phyloP scores from a whole-genome alignment of 2,888 invertebrate genomes.

The Anarsia innoxiella region DNA sequence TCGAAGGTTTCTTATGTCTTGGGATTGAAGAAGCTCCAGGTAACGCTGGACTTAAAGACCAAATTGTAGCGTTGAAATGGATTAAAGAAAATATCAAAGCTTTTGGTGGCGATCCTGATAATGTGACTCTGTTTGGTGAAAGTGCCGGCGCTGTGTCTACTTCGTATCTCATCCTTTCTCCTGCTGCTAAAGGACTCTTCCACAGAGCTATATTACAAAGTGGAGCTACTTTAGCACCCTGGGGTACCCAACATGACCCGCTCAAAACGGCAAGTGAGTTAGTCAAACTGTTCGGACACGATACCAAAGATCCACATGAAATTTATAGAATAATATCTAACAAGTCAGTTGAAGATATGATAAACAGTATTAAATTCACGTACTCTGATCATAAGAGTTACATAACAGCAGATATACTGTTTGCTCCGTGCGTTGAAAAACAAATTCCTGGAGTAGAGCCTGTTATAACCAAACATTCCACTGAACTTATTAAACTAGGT shows the following conservation, averaged over 20 bases:
- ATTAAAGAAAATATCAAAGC: conserved; percentile 50
- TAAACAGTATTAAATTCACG: conserved; percentile 42
- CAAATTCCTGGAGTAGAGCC: conserved; percentile 49
- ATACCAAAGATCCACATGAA: conserved; percentile 48
- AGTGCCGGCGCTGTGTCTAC: conserved; percentile 64
- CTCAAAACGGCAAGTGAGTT: conserved; percentile 45
- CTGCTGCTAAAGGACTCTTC: conserved; percentile 52
- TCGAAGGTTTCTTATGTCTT: conserved; percentile 78
- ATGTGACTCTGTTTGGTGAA: conserved; percentile 61
- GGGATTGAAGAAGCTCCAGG: conserved; percentile 78
- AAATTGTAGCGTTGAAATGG: conserved; percentile 60
- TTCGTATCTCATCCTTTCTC: conserved; percentile 50
- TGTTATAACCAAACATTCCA: conserved; percentile 46
- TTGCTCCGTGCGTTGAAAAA: conserved; percentile 59
- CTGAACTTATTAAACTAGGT: conserved; percentile 43
- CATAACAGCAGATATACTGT: conserved; percentile 47
- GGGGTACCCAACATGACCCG: conserved; percentile 56
- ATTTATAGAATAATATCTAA: conserved; percentile 48
- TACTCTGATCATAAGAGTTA: conserved; percentile 47
- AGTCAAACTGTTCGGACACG: conserved; percentile 51
- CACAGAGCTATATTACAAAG: conserved; percentile 61
- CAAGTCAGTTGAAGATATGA: conserved; percentile 41
- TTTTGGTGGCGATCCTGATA: conserved; percentile 59
- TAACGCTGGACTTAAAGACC: conserved; percentile 77
- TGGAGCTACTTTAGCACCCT: conserved; percentile 54